Conservation (phyloP, 2,888 invertebrate genomes). For the Drosophila ustulata region DNA sequence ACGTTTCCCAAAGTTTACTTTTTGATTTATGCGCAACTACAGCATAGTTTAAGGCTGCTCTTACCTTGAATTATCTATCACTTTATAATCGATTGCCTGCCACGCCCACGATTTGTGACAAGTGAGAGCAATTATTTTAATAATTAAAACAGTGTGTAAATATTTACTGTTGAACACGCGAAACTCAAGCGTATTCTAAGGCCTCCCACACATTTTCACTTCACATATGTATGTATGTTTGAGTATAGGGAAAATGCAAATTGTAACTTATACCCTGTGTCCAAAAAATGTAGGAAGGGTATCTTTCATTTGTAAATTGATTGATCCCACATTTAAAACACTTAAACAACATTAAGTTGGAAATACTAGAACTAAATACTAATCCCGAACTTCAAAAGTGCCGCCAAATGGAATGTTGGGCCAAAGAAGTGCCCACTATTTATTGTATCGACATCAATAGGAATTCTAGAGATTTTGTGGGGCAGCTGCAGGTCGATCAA, state of each 20-base stretch:
- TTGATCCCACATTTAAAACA: no score
- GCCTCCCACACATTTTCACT: neutral
- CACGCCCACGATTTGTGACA: constrained; percentile 2
- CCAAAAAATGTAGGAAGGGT: neutral
- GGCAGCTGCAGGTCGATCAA: constrained; percentile 24
- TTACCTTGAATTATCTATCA: constrained; percentile 24
- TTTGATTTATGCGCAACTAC: constrained; percentile 2
- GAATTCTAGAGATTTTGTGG: neutral
- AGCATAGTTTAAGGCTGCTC: constrained; percentile 16
- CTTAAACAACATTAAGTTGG: no score
- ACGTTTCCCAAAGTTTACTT: neutral
- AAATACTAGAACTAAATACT: no score
- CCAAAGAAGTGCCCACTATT: no score
- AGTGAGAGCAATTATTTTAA: constrained; percentile 24
- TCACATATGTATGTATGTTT: neutral
- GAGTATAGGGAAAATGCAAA: constrained; percentile 34
- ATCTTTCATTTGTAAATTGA: neutral
- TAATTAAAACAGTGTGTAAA: constrained; percentile 11
- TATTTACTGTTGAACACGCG: constrained; percentile 1
- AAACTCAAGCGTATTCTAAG: constrained; percentile 29
- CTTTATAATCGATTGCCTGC: constrained; percentile 1
- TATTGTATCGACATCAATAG: no score
- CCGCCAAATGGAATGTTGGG: no score
- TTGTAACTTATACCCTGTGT: constrained; percentile 14
- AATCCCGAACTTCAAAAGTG: no score